Conservation (phyloP, 2,113 vertebrate genomes). For the Aleadryas rufinucha region DNA sequence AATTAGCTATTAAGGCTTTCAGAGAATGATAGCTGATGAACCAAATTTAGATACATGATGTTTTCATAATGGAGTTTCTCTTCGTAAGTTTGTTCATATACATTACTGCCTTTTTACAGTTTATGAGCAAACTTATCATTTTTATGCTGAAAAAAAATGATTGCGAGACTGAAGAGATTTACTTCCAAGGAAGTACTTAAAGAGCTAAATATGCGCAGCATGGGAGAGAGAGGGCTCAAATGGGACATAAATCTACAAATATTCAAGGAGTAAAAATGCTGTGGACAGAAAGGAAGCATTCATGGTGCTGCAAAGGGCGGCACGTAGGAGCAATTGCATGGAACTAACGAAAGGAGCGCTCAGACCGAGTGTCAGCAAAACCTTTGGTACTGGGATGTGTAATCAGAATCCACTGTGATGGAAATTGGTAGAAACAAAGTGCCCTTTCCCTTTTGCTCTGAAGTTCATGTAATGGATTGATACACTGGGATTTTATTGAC, state of each 20-base stretch:
- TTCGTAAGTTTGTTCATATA: not conserved
- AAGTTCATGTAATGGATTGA: not conserved
- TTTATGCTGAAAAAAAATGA: not conserved
- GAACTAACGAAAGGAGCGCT: not conserved
- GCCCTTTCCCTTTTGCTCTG: not conserved
- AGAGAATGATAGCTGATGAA: conserved; percentile 25
- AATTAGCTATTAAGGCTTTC: conserved; percentile 23
- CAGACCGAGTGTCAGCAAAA: not conserved
- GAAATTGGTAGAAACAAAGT: not conserved
- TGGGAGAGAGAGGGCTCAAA: not conserved
- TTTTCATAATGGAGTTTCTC: conserved; percentile 30
- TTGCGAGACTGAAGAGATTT: not conserved
- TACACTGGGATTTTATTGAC: not conserved
- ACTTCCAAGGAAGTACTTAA: not conserved
- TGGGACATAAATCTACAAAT: not conserved
- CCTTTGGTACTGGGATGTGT: not conserved
- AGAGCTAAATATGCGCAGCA: not conserved
- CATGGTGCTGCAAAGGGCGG: accelerated
- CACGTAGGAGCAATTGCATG: not conserved
- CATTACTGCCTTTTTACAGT: conserved; percentile 38
- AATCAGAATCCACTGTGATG: not conserved
- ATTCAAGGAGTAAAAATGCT: not conserved
- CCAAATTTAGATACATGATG: conserved; percentile 9
- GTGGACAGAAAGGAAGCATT: not conserved
- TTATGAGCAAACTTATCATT: conserved; percentile 49